Evolutionary conservation across 2,888 invertebrate genomes (phyloP).

Genomic region (Phymatocera aterrima): DNA sequence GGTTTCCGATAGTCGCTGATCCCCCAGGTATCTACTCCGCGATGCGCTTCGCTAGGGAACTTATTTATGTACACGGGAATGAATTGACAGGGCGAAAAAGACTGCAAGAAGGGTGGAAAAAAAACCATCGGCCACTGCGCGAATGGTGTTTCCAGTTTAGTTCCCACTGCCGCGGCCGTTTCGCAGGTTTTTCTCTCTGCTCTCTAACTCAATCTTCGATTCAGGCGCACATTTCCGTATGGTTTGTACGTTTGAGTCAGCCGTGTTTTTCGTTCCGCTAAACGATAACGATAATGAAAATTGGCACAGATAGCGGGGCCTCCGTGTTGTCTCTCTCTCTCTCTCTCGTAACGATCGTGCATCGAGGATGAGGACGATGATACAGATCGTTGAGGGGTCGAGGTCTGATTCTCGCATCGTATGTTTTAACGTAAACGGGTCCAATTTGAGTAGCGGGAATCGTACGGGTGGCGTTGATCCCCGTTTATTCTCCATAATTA

Average conservation of each 20-base stretch:
- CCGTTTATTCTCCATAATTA: conserved; percentile 61
- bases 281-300: background rate
- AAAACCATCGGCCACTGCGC: too few species aligned
- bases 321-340: background rate
- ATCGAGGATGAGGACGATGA: background rate
- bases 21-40: background rate
- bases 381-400: background rate
- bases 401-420: conserved; percentile 31
- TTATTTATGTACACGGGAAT: conserved; percentile 18
- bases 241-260: too few species aligned
- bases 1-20: background rate
- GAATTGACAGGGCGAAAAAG: conserved; percentile 9
- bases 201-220: too few species aligned
- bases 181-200: too few species aligned
- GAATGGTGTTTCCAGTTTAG: background rate
- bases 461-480: conserved; percentile 48
- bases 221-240: too few species aligned
- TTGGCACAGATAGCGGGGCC: background rate
- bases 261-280: too few species aligned
- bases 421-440: conserved; percentile 52
- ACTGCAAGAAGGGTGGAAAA: background rate
- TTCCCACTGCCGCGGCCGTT: too few species aligned
- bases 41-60: conserved; percentile 7
- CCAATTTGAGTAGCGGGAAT: conserved; percentile 50
- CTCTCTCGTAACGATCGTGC: background rate